Evolutionary conservation across 2,797 vertebrate species (phyloP), one percentile per base, ranked within the genome.

Genomic region (Characodon lateralis): DNA sequence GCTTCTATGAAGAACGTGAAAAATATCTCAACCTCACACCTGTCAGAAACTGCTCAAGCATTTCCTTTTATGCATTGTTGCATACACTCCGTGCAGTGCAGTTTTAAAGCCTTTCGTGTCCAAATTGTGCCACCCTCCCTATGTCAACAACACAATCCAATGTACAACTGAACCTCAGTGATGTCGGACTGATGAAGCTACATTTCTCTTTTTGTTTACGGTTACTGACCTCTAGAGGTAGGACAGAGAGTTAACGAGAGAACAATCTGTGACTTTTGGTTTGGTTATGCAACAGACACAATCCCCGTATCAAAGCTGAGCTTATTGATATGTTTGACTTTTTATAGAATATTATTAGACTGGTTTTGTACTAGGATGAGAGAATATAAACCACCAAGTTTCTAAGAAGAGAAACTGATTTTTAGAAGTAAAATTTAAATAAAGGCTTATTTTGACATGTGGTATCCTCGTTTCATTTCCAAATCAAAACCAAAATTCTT

Each of bases 191-290:
- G 53, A 61, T 56, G 26, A 28, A 31, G 56, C 31, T 68, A 18
- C 22, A 48, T 24, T 26, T 5, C 63, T 72, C 12, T 5, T 65
- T 85, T 65, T 85, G 73, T 84, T 79, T 69, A 76, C 58, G 35
- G 39, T 81, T 84, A 79, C 88, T 89, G 89, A 78, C 89, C 85
- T 76, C 92, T 91, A 88, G 83, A 79, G 92, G 90, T n/a, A 35
- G 61, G 75, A 9, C 41, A 78, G 41, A 76, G 71, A 53, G 65
- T 46, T 28, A 73, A 61, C 70, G 13, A 73, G 9, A 65, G 31
- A 55, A 73, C 58, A 58, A 26, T 65, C 7, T 31, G 26, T 73
- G 13, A 48, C 43, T 31, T 28, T 58, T 28, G 39, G 9, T 14
- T 79, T 78, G 35, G 73, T 22, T n/a, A n/a, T 43, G 43, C 65